These are phyloP conservation scores for Steinernema khuongi DNA, from an alignment of 1,140 invertebrate genomes.

Conservation along the genomic window DNA sequence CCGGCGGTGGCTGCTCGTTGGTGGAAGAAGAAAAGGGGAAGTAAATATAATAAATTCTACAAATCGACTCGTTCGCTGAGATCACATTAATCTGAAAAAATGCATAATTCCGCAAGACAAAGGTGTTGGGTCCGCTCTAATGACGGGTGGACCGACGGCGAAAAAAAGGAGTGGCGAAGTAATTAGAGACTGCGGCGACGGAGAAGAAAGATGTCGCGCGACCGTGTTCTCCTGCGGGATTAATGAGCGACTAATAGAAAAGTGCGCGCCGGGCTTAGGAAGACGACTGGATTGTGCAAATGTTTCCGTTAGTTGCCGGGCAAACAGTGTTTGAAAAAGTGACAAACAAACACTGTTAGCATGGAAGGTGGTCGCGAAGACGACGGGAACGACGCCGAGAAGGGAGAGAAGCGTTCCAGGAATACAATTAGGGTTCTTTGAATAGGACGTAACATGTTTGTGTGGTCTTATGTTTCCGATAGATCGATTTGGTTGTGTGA, in stretches of 20 bases:
- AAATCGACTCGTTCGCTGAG: constrained; percentile 11
- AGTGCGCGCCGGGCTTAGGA: background rate
- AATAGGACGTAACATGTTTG: background rate
- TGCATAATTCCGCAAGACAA: constrained; percentile 4
- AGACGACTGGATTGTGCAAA: background rate
- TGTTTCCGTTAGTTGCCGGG: background rate
- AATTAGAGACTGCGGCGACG: background rate
- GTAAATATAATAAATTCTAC: constrained; percentile 14
- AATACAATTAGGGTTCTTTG: background rate
- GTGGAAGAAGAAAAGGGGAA: constrained; percentile 6
- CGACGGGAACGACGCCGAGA: background rate
- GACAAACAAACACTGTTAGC: background rate
- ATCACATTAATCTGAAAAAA: constrained; percentile 15
- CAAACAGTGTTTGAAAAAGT: background rate
- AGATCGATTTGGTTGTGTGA: too few relatives aligned
- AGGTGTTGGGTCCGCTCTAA: constrained; percentile 9
- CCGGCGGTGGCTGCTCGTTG: constrained; percentile 5
- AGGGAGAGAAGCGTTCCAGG: background rate
- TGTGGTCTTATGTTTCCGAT: too few relatives aligned
- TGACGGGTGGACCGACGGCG: background rate
- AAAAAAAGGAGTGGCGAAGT: background rate
- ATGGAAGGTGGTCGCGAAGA: background rate
- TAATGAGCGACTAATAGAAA: background rate
- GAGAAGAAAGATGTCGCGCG: constrained; percentile 21
- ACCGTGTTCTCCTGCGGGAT: background rate